Conservation (phyloP, 2,113 vertebrate genomes). For the Psephotus haematonotus region DNA sequence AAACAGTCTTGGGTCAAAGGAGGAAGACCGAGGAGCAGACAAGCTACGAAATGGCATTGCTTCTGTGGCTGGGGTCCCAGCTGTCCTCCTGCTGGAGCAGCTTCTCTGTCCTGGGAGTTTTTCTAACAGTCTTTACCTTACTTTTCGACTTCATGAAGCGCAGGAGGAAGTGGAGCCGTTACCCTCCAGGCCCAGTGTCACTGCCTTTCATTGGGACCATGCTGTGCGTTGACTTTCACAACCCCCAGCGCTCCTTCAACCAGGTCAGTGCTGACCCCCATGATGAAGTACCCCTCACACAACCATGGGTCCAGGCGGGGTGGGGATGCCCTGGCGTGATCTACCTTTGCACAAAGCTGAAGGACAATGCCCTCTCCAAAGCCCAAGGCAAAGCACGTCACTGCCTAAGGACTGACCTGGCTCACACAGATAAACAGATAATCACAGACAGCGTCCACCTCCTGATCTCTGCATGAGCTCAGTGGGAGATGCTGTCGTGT, state of each 20-base stretch:
- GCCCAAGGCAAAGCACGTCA: background rate
- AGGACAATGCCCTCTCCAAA: background rate
- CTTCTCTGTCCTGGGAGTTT: background rate
- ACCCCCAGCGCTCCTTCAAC: background rate
- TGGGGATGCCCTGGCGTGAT: background rate
- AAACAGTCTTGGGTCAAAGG: background rate
- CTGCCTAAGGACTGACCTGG: background rate
- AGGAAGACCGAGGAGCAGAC: background rate
- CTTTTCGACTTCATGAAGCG: slow-evolving; percentile 67
- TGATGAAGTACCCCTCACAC: rapidly evolving
- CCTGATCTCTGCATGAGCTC: background rate
- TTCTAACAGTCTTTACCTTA: slow-evolving; percentile 41
- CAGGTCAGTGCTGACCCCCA: slow-evolving; percentile 10
- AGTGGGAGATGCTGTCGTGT: background rate
- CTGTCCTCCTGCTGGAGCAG: background rate
- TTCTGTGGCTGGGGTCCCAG: background rate
- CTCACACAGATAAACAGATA: background rate
- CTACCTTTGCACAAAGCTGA: background rate
- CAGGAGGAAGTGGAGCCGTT: slow-evolving; percentile 20
- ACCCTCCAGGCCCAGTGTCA: slow-evolving; percentile 50
- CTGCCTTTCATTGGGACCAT: slow-evolving; percentile 70
- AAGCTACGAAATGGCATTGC: background rate
- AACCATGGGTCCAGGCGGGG: rapidly evolving
- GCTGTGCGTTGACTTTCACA: slow-evolving; percentile 18
- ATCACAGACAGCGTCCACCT: background rate